Percentiles rank a stretch among this genome's conserved stretches.
Conservation (phyloP, 2,888 invertebrate genomes). For the Saturnia japonica region DNA sequence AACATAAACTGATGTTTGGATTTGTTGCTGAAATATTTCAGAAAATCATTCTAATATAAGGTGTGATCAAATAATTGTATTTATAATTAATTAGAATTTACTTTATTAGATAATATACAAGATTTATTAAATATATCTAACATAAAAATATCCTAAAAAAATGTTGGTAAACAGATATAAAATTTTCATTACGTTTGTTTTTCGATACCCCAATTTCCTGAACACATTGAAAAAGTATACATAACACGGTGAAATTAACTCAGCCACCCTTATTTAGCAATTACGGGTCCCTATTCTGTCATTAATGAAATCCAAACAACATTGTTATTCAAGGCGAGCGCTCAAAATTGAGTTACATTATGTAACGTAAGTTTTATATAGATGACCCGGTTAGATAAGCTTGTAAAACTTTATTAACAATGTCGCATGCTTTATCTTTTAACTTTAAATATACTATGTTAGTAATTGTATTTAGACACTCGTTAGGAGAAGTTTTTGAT, state of each 20-base stretch:
- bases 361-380: conserved; percentile 12
- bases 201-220: not conserved
- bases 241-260: conserved; percentile 8
- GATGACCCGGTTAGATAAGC: not conserved
- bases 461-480: not conserved
- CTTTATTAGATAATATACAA: no score
- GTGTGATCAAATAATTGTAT: no score
- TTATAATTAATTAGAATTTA: no score
- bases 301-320: conserved; percentile 14
- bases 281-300: conserved; percentile 11
- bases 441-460: not conserved
- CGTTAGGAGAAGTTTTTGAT: no score
- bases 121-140: no score
- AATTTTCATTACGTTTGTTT: not conserved
- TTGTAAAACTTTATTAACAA: not conserved
- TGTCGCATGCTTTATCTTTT: not conserved
- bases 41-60: no score
- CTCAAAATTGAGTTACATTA: conserved; percentile 5
- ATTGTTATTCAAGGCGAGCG: conserved; percentile 10
- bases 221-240: conserved; percentile 5
- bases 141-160: not conserved
- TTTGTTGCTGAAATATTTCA: no score
- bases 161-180: not conserved
- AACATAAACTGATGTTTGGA: no score
- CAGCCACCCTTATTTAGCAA: conserved; percentile 15